These are phyloP conservation scores for Phasia obesa DNA, from an alignment of 2,888 invertebrate species.

Conservation along the genomic window DNA sequence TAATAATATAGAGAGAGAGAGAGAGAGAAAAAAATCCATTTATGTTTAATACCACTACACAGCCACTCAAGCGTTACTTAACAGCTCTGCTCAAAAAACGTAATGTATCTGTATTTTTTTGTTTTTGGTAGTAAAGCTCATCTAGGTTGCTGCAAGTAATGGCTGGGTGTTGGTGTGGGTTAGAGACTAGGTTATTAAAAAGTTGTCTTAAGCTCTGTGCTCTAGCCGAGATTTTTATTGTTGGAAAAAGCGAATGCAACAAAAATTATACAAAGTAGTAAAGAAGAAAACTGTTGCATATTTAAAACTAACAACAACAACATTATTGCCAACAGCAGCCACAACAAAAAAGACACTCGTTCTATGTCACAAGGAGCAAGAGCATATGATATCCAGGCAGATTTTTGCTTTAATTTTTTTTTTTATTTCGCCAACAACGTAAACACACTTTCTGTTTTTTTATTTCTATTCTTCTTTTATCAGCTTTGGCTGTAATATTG, in stretches of 20 bases:
- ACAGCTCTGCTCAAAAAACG: conserved; percentile 37
- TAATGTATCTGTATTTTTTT: not conserved
- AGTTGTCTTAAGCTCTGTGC: conserved; percentile 42
- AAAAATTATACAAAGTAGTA: conserved; percentile 24
- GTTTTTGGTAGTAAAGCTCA: too few species aligned
- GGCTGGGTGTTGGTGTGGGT: not conserved
- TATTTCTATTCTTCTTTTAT: not conserved
- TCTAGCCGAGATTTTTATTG: conserved; percentile 36
- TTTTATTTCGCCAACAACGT: not conserved
- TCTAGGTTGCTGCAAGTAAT: conserved; percentile 1
- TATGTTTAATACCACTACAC: conserved; percentile 71
- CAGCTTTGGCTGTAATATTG: conserved; percentile 49
- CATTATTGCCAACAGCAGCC: too few species aligned
- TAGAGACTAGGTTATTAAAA: conserved; percentile 56
- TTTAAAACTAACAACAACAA: conserved; percentile 49
- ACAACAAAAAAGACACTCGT: conserved; percentile 58
- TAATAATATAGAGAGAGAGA: too few species aligned
- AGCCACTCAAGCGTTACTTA: conserved; percentile 68
- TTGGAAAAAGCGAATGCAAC: conserved; percentile 1
- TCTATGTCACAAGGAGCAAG: conserved; percentile 70
- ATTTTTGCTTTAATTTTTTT: conserved; percentile 22
- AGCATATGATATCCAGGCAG: conserved; percentile 44
- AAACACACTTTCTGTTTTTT: not conserved
- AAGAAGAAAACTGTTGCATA: conserved; percentile 66
- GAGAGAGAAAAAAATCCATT: conserved; percentile 61